Evolutionary conservation across 2,113 vertebrate genomes (phyloP), one percentile per base, ranked within the genome.

Genomic region (Crypturellus undulatus): DNA sequence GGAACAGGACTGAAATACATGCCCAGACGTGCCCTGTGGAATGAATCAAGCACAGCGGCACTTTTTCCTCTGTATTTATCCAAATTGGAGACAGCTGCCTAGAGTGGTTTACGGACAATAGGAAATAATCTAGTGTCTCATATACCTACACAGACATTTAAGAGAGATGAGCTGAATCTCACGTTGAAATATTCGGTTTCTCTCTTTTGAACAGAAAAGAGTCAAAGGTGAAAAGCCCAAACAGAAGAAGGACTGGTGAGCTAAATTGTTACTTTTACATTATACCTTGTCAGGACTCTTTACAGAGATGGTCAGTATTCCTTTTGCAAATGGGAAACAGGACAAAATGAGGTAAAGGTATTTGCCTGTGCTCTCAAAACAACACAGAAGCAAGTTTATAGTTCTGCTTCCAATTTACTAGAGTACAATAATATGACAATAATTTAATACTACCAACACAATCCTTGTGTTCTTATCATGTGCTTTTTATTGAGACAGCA

Each of bases 401-500:
- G 69, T 60, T 52, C 28, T 75, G 52, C 26, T 94, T 58, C 52
- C 5, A 78, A 54, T 64, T 84, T 88, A 68, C 77, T 90, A 52
- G 72, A 90, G 42, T 1, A 0, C 79, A 92, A 43, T 94, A 94
- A 95, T 67, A 83, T 79, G 92, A 70, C 87, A 91, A 92, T 90
- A 96, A 96, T 94, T 94, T 94, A 90, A 92, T 92, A 79, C 85
- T 83, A 92, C 80, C 68, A 92, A 49, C 83, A 85, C n/a, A 67
- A 60, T 78, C 72, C 83, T 90, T 92, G 65, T 91, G 94, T 56
- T 85, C 92, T 95, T 94, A 94, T 96, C 22, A 7, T 62, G 60
- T 43, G 85, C 62, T 92, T 94, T 93, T 94, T 91, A 95, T 93
- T 92, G 83, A 92, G 89, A 91, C 83, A 86, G 90, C 96, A 97